Evolutionary conservation across 2,888 invertebrate genomes (phyloP).

Genomic region (Boloria euphrosyne): DNA sequence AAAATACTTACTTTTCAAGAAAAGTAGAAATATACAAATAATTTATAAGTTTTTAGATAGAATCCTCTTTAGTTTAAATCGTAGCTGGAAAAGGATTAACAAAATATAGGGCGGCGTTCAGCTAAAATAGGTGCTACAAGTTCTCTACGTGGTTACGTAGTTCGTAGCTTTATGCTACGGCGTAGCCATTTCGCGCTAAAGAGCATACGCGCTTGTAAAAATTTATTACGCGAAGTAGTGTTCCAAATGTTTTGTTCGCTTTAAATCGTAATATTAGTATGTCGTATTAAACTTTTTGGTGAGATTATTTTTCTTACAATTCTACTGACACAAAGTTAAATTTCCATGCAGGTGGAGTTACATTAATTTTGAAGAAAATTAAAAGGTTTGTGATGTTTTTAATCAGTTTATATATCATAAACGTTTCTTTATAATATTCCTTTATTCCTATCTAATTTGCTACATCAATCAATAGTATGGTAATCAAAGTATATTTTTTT

Average conservation of each 20-base stretch:
- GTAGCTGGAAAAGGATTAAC: slow-evolving; percentile 29
- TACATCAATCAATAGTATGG: too few species aligned
- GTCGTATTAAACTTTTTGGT: slow-evolving; percentile 10
- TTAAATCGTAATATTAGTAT: slow-evolving; percentile 20
- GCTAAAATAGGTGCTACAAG: slow-evolving; percentile 40
- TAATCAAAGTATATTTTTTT: too few species aligned
- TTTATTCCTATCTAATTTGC: too few species aligned
- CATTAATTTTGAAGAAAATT: too few species aligned
- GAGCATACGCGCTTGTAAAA: slow-evolving; percentile 45
- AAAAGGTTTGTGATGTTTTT: too few species aligned
- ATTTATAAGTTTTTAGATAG: slow-evolving; percentile 16
- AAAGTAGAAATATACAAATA: slow-evolving; percentile 4
- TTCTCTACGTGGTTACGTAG: slow-evolving; percentile 42
- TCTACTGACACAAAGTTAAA: too few species aligned
- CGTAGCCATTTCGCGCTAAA: slow-evolving; percentile 39
- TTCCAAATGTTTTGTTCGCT: slow-evolving; percentile 25
- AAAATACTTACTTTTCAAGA: not conserved
- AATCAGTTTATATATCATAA: too few species aligned
- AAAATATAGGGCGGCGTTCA: slow-evolving; percentile 32
- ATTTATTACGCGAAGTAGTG: slow-evolving; percentile 44
- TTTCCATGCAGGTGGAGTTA: too few species aligned
- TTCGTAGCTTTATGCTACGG: slow-evolving; percentile 41
- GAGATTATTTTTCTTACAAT: not conserved
- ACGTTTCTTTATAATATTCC: too few species aligned
- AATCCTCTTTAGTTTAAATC: slow-evolving; percentile 25